phyloP scores from a whole-genome alignment of 2,113 vertebrate species.

The Lepus americanus region DNA sequence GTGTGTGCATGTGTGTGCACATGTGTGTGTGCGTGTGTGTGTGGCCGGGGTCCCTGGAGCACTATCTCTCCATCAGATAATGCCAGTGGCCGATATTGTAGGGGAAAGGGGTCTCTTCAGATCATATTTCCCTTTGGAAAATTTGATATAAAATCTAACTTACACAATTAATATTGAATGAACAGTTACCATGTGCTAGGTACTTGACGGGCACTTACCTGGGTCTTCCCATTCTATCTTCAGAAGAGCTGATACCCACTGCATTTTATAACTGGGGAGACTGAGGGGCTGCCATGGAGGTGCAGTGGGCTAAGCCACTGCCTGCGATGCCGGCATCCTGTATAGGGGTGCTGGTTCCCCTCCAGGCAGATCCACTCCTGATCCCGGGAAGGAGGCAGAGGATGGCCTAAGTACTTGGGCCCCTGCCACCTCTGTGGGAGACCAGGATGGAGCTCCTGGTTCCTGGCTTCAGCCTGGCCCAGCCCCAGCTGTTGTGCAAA shows the following conservation, averaged over 20 bases:
- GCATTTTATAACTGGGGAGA: constrained; percentile 6
- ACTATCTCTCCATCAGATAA: neutral
- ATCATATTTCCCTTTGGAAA: neutral
- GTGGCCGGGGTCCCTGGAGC: neutral
- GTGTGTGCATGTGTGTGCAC: no score
- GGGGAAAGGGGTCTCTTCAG: neutral
- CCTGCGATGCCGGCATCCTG: no score
- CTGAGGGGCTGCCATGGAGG: neutral
- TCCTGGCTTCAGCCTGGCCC: no score
- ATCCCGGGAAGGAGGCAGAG: no score
- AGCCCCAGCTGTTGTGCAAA: no score
- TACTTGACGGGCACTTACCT: neutral
- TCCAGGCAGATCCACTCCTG: no score
- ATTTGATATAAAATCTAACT: neutral
- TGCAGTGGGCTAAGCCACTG: no score
- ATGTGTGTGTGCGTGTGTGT: neutral
- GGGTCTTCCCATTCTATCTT: neutral
- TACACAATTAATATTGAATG: neutral
- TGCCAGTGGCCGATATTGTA: neutral
- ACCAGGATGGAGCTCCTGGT: no score
- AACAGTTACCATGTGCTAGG: neutral
- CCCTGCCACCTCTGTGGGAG: no score
- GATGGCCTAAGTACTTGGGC: no score
- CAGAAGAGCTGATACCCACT: neutral
- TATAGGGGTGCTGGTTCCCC: no score